Conservation (phyloP, 2,888 invertebrate genomes). For the Lasioglossum malachurum region DNA sequence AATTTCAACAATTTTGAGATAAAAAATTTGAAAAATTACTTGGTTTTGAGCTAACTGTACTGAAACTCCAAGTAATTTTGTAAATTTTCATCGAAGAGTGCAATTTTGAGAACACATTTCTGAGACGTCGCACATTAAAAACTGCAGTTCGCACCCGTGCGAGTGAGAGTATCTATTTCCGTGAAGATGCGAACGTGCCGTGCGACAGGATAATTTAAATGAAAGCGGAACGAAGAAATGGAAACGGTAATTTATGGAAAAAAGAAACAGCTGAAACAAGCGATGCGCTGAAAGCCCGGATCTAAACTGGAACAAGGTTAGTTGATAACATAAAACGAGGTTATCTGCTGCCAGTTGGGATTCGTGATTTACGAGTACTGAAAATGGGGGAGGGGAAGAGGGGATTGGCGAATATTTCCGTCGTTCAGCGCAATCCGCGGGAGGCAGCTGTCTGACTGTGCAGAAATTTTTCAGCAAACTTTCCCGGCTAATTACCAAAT, state of each 20-base stretch:
- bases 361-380: constrained; percentile 46
- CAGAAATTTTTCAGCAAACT: constrained; percentile 4
- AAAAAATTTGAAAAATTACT: neutral
- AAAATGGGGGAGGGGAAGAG: constrained; percentile 11
- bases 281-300: constrained; percentile 11
- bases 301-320: constrained; percentile 55
- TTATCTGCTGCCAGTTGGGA: constrained; percentile 49
- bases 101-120: neutral
- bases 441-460: neutral
- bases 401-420: neutral
- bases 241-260: neutral
- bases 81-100: neutral
- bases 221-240: neutral
- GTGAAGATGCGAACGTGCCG: neutral
- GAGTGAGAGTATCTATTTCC: neutral
- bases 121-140: neutral
- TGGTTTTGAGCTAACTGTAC: too few species aligned
- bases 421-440: constrained; percentile 6
- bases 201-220: neutral
- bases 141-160: neutral
- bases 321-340: constrained; percentile 55
- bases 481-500: neutral
- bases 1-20: neutral
- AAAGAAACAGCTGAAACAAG: constrained; percentile 24
- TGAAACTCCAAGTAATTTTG: neutral